A percentile compares a stretch with the other conserved stretches of the same genome.
Conservation (phyloP, 1,140 invertebrate genomes). For the Brachionus paranguensis region DNA sequence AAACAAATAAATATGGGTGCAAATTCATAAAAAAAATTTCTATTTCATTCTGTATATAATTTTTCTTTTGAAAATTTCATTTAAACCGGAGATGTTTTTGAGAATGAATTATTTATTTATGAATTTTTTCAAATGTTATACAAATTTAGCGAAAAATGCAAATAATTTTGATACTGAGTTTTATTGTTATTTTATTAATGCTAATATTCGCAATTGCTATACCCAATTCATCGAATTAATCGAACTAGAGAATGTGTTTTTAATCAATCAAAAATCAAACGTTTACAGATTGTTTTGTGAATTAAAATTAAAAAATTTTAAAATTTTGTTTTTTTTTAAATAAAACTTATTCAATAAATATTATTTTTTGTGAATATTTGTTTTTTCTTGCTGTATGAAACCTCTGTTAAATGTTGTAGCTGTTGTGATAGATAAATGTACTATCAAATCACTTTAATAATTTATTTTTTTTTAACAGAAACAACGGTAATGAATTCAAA, state of each 20-base stretch:
- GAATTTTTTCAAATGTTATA: neutral
- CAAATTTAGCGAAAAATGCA: conserved; percentile 19
- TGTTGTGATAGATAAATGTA: neutral
- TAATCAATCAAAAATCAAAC: neutral
- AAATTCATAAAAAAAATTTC: neutral
- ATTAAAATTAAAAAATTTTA: neutral
- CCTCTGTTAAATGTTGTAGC: neutral
- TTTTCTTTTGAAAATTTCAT: neutral
- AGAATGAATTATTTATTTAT: neutral
- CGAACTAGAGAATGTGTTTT: neutral
- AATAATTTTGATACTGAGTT: conserved; percentile 29
- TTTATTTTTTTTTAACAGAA: neutral
- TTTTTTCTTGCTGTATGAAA: neutral
- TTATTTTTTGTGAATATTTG: neutral
- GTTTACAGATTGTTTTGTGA: neutral
- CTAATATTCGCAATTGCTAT: conserved; percentile 1
- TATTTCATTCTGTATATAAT: neutral
- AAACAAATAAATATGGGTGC: neutral
- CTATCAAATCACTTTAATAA: neutral
- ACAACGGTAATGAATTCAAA: neutral
- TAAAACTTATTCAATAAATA: neutral
- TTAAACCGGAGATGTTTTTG: neutral
- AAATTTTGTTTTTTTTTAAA: neutral
- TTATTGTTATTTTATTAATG: conserved; percentile 17
- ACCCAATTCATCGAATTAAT: neutral